These are phyloP conservation scores for Microplitis deprimator DNA, from an alignment of 2,888 invertebrate genomes.

Conservation along the genomic window DNA sequence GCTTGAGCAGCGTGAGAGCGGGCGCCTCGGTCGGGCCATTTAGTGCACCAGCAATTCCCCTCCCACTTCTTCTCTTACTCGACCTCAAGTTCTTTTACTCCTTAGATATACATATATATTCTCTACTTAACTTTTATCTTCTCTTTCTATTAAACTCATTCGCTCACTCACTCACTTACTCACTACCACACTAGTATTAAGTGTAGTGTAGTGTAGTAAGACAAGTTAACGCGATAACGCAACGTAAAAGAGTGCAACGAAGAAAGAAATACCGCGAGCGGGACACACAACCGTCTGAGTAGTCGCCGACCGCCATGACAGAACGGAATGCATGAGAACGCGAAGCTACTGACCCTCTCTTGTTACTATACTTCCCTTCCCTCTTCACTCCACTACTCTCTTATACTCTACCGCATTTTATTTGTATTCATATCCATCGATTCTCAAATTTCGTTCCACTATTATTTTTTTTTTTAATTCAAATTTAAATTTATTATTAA, in stretches of 20 bases:
- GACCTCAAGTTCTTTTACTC: constrained; percentile 36
- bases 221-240: not conserved
- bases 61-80: constrained; percentile 42
- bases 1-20: constrained; percentile 59
- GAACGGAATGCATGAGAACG: constrained; percentile 70
- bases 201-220: not conserved
- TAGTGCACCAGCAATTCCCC: constrained; percentile 61
- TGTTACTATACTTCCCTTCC: constrained; percentile 42
- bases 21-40: constrained; percentile 61
- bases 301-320: constrained; percentile 65
- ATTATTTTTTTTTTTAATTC: constrained; percentile 11
- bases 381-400: constrained; percentile 46
- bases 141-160: not conserved
- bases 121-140: not conserved
- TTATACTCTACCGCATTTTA: constrained; percentile 13
- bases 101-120: constrained; percentile 15
- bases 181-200: constrained; percentile 17
- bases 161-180: not conserved
- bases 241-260: constrained; percentile 41
- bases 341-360: constrained; percentile 67
- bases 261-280: constrained; percentile 39
- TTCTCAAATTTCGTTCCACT: constrained; percentile 11
- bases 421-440: constrained; percentile 12
- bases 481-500: constrained; percentile 2
- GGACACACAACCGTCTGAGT: constrained; percentile 57